phyloP scores from a whole-genome alignment of 2,113 vertebrate species.

The Cavia porcellus region DNA sequence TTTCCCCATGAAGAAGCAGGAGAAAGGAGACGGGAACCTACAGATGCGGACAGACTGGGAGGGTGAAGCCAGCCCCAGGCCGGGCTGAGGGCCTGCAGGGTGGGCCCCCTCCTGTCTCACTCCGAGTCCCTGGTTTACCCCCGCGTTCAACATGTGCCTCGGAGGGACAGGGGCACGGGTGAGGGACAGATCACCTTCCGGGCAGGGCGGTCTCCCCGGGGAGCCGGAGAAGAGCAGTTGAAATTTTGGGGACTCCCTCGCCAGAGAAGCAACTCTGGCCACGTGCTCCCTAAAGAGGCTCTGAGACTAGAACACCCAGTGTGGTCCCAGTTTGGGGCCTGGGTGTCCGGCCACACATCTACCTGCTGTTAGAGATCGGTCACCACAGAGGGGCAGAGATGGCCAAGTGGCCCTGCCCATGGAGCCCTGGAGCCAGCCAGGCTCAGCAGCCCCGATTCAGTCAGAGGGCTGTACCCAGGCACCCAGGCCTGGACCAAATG shows the following conservation, averaged over 20 bases:
- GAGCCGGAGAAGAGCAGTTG: not conserved
- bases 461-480: not conserved
- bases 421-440: not conserved
- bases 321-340: not conserved
- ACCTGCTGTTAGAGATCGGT: no score
- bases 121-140: not conserved
- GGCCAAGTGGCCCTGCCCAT: no score
- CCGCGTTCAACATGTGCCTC: not conserved
- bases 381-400: not conserved
- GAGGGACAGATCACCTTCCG: not conserved
- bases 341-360: not conserved
- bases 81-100: not conserved
- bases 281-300: not conserved
- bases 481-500: not conserved
- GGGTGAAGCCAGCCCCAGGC: not conserved
- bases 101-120: not conserved
- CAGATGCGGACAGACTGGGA: fast-evolving
- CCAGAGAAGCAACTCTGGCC: not conserved
- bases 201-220: not conserved
- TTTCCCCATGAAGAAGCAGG: not conserved
- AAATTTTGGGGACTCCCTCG: not conserved
- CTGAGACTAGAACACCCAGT: not conserved
- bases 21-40: not conserved
- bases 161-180: not conserved
- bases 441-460: not conserved